Base-by-base conservation (phyloP, 1,140 invertebrate species). In the Ostrea edulis region DNA sequence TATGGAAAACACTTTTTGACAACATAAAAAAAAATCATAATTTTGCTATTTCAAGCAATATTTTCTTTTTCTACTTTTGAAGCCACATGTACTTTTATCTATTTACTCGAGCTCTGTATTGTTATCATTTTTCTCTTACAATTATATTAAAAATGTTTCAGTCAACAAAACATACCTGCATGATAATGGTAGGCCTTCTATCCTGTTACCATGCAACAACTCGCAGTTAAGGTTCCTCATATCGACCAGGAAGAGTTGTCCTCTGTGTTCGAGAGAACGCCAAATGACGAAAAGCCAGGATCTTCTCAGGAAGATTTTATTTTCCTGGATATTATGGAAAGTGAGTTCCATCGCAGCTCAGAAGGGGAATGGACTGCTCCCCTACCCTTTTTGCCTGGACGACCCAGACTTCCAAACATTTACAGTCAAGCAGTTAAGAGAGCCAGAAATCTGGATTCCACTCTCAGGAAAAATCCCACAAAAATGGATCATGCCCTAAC, bases 241-340 rank as follows among this genome's bases (percentile, higher is more conserved):
- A 55, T 84, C 22, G 82, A 84, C 52, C 8, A 84, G 17, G 82
- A 84, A 5, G 53, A 52, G 4, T 8, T 55, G 52, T 84, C 82
- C n/a, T 55, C 82, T 8, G 17, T 85, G 17, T 88, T 88, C 35
- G 35, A 53, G 12, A 85, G 53, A 81, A 88, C 87, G 53, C 35
- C 29, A 11, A 20, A 58, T 53, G 87, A 88, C n/a, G 65, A 88
- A 25, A 88, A 88, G 22, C 82, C 83, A 20, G 83, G 87, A 17
- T 29, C 68, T 14, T 88, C 87, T 9, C 52, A 82, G n/a, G 82
- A 88, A 25, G 87, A 88, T 35, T 8, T 9, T 12, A 62, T 29
- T 5, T 88, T 88, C 55, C 71, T 88, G 0, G 11, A 83, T 3
- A 82, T 85, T 7, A 88, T 88, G 87, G 87, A 85, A 53, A 51